Evolutionary conservation across 2,797 vertebrate species (phyloP).

Genomic region (Lateolabrax maculatus): DNA sequence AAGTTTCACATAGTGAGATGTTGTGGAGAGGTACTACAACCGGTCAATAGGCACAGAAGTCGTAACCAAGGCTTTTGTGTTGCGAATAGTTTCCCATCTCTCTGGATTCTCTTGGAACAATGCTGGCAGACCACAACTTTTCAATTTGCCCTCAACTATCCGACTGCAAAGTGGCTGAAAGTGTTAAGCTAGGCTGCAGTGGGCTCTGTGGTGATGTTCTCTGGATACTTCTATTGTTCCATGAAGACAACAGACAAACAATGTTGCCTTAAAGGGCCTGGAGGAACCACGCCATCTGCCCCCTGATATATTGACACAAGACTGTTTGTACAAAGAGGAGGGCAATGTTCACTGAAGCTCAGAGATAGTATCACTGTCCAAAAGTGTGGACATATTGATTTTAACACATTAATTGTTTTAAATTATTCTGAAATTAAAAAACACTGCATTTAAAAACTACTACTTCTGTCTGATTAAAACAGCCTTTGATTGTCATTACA

Average conservation of each 20-base stretch:
- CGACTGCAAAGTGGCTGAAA: slow-evolving; percentile 27
- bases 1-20: slow-evolving; percentile 11
- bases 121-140: slow-evolving; percentile 49
- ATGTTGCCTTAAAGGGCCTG: slow-evolving; percentile 12
- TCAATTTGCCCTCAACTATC: slow-evolving; percentile 52
- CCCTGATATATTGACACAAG: slow-evolving; percentile 42
- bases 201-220: slow-evolving; percentile 49
- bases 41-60: slow-evolving; percentile 30
- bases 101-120: slow-evolving; percentile 59
- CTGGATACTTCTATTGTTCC: slow-evolving; percentile 60
- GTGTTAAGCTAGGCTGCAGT: slow-evolving; percentile 16
- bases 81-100: slow-evolving; percentile 47
- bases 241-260: slow-evolving; percentile 57
- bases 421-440: background rate
- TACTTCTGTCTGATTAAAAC: background rate
- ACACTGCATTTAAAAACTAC: background rate
- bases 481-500: background rate
- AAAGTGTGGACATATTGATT: background rate
- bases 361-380: background rate
- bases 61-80: slow-evolving; percentile 31
- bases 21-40: slow-evolving; percentile 4
- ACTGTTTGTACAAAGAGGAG: slow-evolving; percentile 44
- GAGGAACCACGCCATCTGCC: slow-evolving; percentile 27
- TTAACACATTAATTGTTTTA: background rate
- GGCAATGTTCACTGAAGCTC: slow-evolving; percentile 39